Evolutionary conservation across 2,797 vertebrate species (phyloP).

Genomic region (Lates japonicus): DNA sequence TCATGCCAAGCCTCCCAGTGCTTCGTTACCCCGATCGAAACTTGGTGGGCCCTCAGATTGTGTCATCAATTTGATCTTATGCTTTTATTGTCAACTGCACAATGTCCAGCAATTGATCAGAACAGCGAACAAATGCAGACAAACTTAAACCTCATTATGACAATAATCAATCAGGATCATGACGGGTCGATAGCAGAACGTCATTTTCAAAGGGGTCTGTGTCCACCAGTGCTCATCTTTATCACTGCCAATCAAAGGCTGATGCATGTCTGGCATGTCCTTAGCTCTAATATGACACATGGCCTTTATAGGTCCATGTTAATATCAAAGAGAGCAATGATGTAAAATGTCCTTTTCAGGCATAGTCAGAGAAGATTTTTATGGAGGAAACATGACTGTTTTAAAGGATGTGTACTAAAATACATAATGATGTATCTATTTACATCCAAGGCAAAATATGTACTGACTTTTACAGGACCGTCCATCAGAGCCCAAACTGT

Average conservation of each 20-base stretch:
- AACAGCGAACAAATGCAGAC: constrained; percentile 74
- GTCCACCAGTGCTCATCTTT: constrained; percentile 65
- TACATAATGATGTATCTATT: not conserved
- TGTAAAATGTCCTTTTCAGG: constrained; percentile 27
- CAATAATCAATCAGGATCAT: constrained; percentile 81
- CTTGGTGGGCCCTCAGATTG: constrained; percentile 70
- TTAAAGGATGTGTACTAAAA: not conserved
- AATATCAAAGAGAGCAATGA: constrained; percentile 20
- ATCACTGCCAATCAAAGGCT: constrained; percentile 65
- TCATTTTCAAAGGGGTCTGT: constrained; percentile 72
- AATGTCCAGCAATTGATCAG: constrained; percentile 85
- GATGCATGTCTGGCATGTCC: constrained; percentile 4
- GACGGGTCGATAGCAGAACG: constrained; percentile 72
- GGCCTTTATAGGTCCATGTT: constrained; percentile 48
- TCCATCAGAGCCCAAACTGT: constrained; percentile 92
- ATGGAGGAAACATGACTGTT: not conserved
- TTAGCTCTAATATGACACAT: constrained; percentile 48
- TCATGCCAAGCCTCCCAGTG: constrained; percentile 70
- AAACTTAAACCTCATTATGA: constrained; percentile 85
- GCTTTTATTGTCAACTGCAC: constrained; percentile 85
- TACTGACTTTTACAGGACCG: constrained; percentile 98
- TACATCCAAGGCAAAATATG: constrained; percentile 6
- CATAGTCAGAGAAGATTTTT: not conserved
- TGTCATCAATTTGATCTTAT: constrained; percentile 86
- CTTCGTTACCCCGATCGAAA: constrained; percentile 81